Base-by-base conservation (phyloP, 2,113 vertebrate species). In the Empidonax alnorum region DNA sequence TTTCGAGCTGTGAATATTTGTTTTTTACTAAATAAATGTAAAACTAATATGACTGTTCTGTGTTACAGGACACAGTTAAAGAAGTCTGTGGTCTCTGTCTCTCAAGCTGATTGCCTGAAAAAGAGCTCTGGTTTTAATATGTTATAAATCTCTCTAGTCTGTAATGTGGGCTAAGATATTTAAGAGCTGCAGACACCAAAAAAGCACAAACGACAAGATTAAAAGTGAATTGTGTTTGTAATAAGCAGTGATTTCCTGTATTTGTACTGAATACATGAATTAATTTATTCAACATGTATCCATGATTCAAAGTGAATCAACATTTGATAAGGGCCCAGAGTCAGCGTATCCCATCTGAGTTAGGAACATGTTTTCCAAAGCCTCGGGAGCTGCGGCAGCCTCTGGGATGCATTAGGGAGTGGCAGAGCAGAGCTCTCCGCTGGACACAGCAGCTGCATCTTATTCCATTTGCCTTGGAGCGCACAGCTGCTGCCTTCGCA, bases 331-430 rank as follows among this genome's bases (percentile, higher is more conserved):
- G 35, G 15, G 35, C 79, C 61, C 67, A 71, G 84, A 47, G 79
- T 74, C 72, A 30, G 55, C 30, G 63, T 35, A 25, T 85, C 52
- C 12, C 31, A 77, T 89, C 76, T 84, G 47, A 47, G 35, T 66
- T 78, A 41, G 69, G 68, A 71, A 47, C 61, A 44, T 77, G 76
- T 95, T 96, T 97, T 90, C 37, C 61, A 74, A 39, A 61, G 61
- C 44, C 44, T 13, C 2, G 2, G 77, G 84, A 93, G 80, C 65
- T 14, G 31, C 5, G 2, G 46, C 6, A 1, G 83, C 87, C 72
- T 35, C 86, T 61, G 83, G 89, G 95, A 74, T 92, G 80, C 71
- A 16, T n/a, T 69, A 90, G 96, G 95, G 94, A 97, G 95, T 59
- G 94, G 82, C 71, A 73, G 58, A 82, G 74, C 71, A 68, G 86